A percentile compares a stretch with the other conserved stretches of the same genome.
Evolutionary conservation across 37 sponge, comb jelly and placozoan species (phyloP).

Genomic region (Tethya wilhelma): DNA sequence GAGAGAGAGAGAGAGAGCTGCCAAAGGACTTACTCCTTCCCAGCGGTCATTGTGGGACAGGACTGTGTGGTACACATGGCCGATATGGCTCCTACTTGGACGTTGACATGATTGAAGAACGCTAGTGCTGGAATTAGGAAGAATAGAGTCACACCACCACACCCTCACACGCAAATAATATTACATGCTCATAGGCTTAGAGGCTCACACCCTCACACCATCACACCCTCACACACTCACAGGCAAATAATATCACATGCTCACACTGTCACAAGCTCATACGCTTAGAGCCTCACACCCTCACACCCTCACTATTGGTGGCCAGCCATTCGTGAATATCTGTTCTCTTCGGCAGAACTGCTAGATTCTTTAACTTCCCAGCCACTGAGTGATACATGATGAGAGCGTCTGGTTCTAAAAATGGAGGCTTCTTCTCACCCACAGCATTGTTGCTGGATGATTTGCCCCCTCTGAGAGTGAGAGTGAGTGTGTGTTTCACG

Average conservation of each 20-base stretch:
- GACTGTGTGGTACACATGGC: slow-evolving; percentile 57
- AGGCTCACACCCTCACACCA: neutral
- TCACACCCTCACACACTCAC: neutral
- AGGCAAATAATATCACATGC: neutral
- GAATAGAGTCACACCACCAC: neutral
- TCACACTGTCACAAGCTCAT: slow-evolving; percentile 1
- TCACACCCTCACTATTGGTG: slow-evolving; percentile 72
- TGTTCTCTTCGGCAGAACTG: slow-evolving; percentile 57
- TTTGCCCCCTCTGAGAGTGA: no score
- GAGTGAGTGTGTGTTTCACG: no score
- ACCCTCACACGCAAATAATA: neutral
- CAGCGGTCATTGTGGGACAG: slow-evolving; percentile 79
- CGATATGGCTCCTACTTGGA: slow-evolving; percentile 59
- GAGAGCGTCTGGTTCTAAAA: slow-evolving; percentile 53
- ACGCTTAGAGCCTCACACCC: slow-evolving; percentile 1
- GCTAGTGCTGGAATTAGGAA: slow-evolving; percentile 51
- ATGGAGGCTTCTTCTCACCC: slow-evolving; percentile 60
- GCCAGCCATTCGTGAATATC: slow-evolving; percentile 87
- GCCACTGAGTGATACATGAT: slow-evolving; percentile 40
- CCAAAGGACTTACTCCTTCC: slow-evolving; percentile 65
- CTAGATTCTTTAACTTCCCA: slow-evolving; percentile 60
- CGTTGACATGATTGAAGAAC: slow-evolving; percentile 75
- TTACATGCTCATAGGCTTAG: neutral
- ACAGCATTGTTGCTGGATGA: slow-evolving; percentile 1
- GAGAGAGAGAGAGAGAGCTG: slow-evolving; percentile 24